phyloP scores from a whole-genome alignment of 2,797 vertebrate species.

The Sciurus carolinensis region DNA sequence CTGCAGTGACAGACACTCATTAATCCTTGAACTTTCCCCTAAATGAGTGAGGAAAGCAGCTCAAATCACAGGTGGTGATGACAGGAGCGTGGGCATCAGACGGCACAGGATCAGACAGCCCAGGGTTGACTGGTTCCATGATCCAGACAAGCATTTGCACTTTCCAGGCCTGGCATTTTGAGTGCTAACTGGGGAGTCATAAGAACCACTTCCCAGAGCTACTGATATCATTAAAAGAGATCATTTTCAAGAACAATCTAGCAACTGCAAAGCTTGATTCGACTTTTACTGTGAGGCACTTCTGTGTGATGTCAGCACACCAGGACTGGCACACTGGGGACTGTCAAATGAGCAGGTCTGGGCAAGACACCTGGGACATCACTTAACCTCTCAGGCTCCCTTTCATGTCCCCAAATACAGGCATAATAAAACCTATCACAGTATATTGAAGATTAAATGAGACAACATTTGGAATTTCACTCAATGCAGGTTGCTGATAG shows the following conservation, averaged over 20 bases:
- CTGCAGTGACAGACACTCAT: not conserved
- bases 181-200: not conserved
- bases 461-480: not conserved
- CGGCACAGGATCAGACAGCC: not conserved
- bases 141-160: not conserved
- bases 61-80: not conserved
- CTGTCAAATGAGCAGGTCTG: not conserved
- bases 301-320: not conserved
- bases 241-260: conserved; percentile 13
- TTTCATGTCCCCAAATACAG: not conserved
- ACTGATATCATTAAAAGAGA: not conserved
- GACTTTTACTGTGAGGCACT: not conserved
- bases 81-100: not conserved
- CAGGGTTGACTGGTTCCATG: not conserved
- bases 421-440: not conserved
- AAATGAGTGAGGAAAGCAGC: not conserved
- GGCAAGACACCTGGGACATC: not conserved
- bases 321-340: not conserved
- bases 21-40: not conserved
- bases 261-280: not conserved
- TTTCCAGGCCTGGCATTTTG: not conserved
- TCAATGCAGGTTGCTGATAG: not conserved
- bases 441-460: not conserved
- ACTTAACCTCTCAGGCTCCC: not conserved
- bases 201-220: not conserved